Conservation (phyloP, 2,888 invertebrate genomes). For the Cabera pusaria region DNA sequence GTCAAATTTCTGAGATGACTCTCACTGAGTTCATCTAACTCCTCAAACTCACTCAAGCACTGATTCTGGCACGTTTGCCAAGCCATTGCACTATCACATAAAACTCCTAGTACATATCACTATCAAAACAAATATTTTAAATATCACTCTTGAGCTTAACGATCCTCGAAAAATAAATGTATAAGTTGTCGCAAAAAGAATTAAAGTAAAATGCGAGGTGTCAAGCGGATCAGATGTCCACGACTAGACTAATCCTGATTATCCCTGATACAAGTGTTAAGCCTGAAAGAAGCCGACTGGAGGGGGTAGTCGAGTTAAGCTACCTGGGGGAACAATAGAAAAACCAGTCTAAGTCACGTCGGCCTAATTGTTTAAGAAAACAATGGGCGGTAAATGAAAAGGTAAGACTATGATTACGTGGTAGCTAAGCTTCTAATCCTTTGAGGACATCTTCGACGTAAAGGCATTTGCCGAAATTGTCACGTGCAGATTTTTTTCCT, state of each 20-base stretch:
- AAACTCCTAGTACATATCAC: not conserved
- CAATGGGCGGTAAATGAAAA: slow-evolving; percentile 9
- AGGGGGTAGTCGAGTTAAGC: slow-evolving; percentile 41
- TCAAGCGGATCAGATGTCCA: slow-evolving; percentile 38
- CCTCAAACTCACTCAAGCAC: slow-evolving; percentile 19
- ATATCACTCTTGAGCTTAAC: too few species aligned
- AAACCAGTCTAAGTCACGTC: not conserved
- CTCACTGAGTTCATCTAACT: slow-evolving; percentile 47
- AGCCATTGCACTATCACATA: slow-evolving; percentile 3
- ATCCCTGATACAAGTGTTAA: slow-evolving; percentile 52
- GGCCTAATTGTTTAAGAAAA: slow-evolving; percentile 7
- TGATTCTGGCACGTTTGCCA: slow-evolving; percentile 3
- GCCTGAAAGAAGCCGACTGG: slow-evolving; percentile 40
- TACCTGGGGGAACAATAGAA: slow-evolving; percentile 43
- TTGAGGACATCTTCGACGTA: slow-evolving; percentile 8
- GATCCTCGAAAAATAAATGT: too few species aligned
- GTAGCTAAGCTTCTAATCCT: slow-evolving; percentile 16
- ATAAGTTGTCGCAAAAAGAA: too few species aligned
- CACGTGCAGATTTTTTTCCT: slow-evolving; percentile 7
- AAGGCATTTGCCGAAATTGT: slow-evolving; percentile 7
- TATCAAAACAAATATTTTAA: not conserved
- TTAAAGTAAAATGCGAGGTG: slow-evolving; percentile 17
- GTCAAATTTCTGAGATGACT: slow-evolving; percentile 55
- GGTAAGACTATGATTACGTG: slow-evolving; percentile 11
- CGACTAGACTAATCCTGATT: slow-evolving; percentile 47